These are phyloP conservation scores for Aphelenchoides fujianensis DNA, from an alignment of 1,140 invertebrate genomes.

Conservation along the genomic window DNA sequence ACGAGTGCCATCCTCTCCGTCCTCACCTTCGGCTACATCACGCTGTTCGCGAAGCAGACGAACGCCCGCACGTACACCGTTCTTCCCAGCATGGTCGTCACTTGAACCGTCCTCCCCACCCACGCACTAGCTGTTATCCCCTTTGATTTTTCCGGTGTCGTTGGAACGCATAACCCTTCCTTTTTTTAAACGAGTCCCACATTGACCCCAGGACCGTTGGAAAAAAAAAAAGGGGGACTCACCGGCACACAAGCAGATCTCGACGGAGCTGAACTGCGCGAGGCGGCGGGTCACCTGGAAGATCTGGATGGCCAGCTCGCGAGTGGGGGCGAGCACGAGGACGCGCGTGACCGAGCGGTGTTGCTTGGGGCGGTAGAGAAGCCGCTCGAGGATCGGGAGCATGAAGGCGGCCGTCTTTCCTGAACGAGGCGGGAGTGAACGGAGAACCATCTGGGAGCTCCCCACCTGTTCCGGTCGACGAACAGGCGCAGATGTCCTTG, in stretches of 20 bases:
- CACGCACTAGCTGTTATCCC: neutral
- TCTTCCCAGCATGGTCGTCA: constrained; percentile 48
- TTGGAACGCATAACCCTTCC: no score
- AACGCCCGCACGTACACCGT: constrained; percentile 52
- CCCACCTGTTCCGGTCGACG: constrained; percentile 87
- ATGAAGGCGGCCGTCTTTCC: constrained; percentile 95
- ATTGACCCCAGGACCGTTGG: neutral
- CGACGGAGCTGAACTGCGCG: constrained; percentile 76
- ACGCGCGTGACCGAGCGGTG: constrained; percentile 75
- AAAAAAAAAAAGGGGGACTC: constrained; percentile 32
- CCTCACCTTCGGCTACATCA: constrained; percentile 52
- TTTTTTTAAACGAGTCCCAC: no score
- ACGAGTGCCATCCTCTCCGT: constrained; percentile 47
- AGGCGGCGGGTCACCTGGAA: constrained; percentile 74
- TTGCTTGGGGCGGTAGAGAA: constrained; percentile 73
- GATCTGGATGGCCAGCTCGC: constrained; percentile 78
- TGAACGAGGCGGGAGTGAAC: no score
- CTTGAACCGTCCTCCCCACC: constrained; percentile 47
- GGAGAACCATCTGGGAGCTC: no score
- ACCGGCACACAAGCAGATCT: constrained; percentile 66
- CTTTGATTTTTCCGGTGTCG: no score
- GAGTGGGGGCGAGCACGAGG: constrained; percentile 86
- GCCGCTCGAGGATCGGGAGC: constrained; percentile 88
- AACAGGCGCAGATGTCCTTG: constrained; percentile 88
- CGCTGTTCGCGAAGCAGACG: constrained; percentile 57